phyloP scores from a whole-genome alignment of 2,888 invertebrate genomes.

The Hypena proboscidalis region DNA sequence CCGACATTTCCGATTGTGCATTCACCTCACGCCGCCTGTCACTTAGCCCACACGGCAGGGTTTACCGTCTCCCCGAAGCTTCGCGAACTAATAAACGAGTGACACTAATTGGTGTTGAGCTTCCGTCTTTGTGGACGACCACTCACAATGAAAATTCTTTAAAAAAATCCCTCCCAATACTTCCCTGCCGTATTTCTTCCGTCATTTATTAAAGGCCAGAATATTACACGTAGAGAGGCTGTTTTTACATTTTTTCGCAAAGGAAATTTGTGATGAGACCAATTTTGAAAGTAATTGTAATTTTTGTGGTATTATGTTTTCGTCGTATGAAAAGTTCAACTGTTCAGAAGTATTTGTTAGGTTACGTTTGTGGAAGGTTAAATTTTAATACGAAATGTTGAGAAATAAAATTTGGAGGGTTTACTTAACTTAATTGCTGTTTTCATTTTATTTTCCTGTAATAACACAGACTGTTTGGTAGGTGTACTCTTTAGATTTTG shows the following conservation, averaged over 20 bases:
- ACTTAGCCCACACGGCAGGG: slow-evolving; percentile 24
- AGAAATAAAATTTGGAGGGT: too few species aligned
- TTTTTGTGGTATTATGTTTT: slow-evolving; percentile 37
- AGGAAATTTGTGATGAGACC: slow-evolving; percentile 48
- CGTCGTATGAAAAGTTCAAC: too few species aligned
- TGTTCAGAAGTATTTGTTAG: too few species aligned
- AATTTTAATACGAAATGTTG: too few species aligned
- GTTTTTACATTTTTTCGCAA: slow-evolving; percentile 46
- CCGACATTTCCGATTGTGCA: too few species aligned
- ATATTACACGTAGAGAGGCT: slow-evolving; percentile 52
- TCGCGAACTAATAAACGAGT: slow-evolving; percentile 71
- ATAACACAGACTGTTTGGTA: too few species aligned
- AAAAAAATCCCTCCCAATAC: slow-evolving; percentile 54
- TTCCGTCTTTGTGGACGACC: slow-evolving; percentile 51
- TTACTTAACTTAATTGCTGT: too few species aligned
- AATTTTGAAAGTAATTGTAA: slow-evolving; percentile 50
- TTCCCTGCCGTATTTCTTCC: slow-evolving; percentile 53
- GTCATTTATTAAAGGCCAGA: slow-evolving; percentile 56
- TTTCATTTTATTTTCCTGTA: too few species aligned
- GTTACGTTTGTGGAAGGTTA: too few species aligned
- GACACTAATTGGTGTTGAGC: slow-evolving; percentile 75
- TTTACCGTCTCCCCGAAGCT: slow-evolving; percentile 41
- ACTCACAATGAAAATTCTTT: slow-evolving; percentile 58
- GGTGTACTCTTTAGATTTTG: too few species aligned
- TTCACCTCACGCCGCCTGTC: background rate